A percentile compares a stretch with the other conserved stretches of the same genome.
Conservation (phyloP, 1,140 invertebrate species). For the Melanaphis sacchari region DNA sequence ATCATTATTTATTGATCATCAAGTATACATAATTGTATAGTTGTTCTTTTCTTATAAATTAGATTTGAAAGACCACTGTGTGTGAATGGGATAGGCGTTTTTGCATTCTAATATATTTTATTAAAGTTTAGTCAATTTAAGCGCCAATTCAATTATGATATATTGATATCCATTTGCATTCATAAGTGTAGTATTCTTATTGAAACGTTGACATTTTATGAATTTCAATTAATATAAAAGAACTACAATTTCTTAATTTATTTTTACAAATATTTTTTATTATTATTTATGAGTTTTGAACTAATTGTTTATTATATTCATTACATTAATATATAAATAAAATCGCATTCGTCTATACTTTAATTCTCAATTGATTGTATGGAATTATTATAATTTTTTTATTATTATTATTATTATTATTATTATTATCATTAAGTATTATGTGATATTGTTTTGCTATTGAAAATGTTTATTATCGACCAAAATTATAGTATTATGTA, state of each 20-base stretch:
- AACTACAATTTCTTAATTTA: constrained; percentile 12
- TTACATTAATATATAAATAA: not conserved
- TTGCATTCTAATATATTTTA: not conserved
- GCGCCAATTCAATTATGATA: not conserved
- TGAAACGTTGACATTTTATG: constrained; percentile 21
- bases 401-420: not conserved
- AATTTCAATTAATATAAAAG: not conserved
- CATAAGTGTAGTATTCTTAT: constrained; percentile 17
- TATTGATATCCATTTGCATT: not conserved
- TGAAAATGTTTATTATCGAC: constrained; percentile 24
- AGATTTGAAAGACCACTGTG: not conserved
- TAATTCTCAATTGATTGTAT: not conserved
- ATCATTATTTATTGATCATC: not conserved
- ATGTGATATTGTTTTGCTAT: constrained; percentile 48
- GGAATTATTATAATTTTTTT: constrained; percentile 5
- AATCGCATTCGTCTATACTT: not conserved
- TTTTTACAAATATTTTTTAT: not conserved
- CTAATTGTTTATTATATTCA: constrained; percentile 17
- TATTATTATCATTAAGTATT: not conserved
- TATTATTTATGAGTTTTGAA: constrained; percentile 8
- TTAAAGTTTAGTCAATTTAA: constrained; percentile 1
- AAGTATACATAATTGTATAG: not conserved
- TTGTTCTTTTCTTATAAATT: constrained; percentile 11
- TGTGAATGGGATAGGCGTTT: not conserved
- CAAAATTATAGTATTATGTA: not conserved